Evolutionary conservation across 2,797 vertebrate species (phyloP), one percentile per base, ranked within the genome.

Genomic region (Enteromius thamalakanensis): DNA sequence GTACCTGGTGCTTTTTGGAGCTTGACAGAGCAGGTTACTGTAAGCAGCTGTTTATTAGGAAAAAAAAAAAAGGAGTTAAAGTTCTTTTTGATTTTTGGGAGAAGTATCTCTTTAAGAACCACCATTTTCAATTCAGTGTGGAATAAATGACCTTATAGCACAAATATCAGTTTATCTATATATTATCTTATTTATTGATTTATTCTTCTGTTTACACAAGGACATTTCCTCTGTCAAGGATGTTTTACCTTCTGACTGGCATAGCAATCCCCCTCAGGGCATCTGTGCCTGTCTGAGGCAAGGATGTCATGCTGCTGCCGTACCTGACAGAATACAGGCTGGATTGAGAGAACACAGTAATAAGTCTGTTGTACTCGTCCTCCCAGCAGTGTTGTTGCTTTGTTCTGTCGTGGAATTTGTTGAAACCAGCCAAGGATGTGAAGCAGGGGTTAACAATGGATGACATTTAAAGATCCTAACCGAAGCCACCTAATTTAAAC

Each of bases 121-220:
- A 34, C 14, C 34, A 51, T 76, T 62, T 74, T 84, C 40, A 86
- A 67, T 81, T 55, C 69, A 53, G 23, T 58, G 40, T 69, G 14
- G 49, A 84, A 62, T 62, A 45, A 77, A 76, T 87, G 21, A 58
- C 42, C 21, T 29, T 62, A 49, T n/a, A 71, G 42, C 64, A 23
- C 45, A 67, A 51, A 69, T 40, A 32, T 76, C 15, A 40, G 45
- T 17, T 47, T 37, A 21, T 81, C 19, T 81, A 12, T 47, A 45
- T 67, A 69, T 77, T 1, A 10, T 58, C 32, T 2, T 32, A 76
- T 83, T 72, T 65, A 81, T 40, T 74, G 42, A 75, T 83, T 68
- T 76, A 60, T 69, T 69, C 0, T 69, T 67, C 45, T 45, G 49
- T 47, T 76, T 68, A 55, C 34, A 82, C 9, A 55, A 42, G 19